Percentiles rank a stretch among this genome's conserved stretches.
phyloP scores from a whole-genome alignment of 2,113 vertebrate genomes.

The Paramisgurnus dabryanus region DNA sequence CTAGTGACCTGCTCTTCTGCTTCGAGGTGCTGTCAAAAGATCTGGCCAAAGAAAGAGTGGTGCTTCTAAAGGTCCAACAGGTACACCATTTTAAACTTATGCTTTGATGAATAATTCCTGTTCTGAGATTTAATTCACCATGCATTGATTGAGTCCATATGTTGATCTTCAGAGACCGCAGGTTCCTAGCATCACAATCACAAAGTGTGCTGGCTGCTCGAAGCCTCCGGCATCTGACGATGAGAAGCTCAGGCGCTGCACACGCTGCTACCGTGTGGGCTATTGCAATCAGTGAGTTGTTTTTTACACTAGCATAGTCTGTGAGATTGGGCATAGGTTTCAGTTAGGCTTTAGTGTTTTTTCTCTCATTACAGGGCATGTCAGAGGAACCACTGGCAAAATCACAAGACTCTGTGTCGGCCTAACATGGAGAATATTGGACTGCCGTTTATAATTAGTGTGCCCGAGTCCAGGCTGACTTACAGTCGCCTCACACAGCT shows the following conservation, averaged over 20 bases:
- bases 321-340: not conserved
- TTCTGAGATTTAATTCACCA: not conserved
- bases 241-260: constrained; percentile 93
- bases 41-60: constrained; percentile 89
- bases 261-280: constrained; percentile 94
- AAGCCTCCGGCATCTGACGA: constrained; percentile 90
- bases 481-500: constrained; percentile 87
- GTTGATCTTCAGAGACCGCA: constrained; percentile 82
- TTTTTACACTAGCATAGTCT: not conserved
- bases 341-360: not conserved
- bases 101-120: not conserved
- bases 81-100: constrained; percentile 63
- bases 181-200: constrained; percentile 86
- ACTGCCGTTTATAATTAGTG: constrained; percentile 91
- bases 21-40: constrained; percentile 94
- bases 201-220: constrained; percentile 93
- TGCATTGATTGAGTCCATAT: constrained; percentile 2
- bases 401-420: constrained; percentile 87
- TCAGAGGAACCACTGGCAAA: constrained; percentile 93
- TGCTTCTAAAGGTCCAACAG: constrained; percentile 91
- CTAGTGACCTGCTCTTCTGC: constrained; percentile 88
- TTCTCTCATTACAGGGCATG: constrained; percentile 75
- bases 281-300: constrained; percentile 97
- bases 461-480: constrained; percentile 90
- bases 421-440: constrained; percentile 88